Evolutionary conservation across 2,797 vertebrate species (phyloP).

Genomic region (Pelodytes ibericus): DNA sequence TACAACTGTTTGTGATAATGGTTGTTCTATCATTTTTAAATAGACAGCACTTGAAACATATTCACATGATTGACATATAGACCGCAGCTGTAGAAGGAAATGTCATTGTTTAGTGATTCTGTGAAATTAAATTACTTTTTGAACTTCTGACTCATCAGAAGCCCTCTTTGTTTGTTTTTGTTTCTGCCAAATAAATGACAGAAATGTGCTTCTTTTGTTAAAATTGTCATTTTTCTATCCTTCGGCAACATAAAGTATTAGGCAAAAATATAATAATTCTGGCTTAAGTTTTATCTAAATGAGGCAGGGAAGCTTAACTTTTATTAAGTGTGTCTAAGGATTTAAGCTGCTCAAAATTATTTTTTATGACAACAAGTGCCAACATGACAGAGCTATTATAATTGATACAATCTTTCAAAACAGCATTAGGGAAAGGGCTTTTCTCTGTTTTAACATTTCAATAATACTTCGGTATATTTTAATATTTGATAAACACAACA

Average conservation of each 20-base stretch:
- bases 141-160: constrained; percentile 22
- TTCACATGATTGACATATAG: constrained; percentile 18
- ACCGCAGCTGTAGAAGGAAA: neutral
- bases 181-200: constrained; percentile 15
- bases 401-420: constrained; percentile 16
- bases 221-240: constrained; percentile 42
- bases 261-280: constrained; percentile 47
- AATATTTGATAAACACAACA: no score
- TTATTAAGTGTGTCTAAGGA: constrained; percentile 47
- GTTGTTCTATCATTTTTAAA: neutral
- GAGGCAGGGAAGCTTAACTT: constrained; percentile 44
- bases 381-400: constrained; percentile 15
- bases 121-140: constrained; percentile 30
- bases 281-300: constrained; percentile 48
- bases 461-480: no score
- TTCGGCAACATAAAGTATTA: constrained; percentile 45
- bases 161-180: neutral
- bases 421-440: neutral
- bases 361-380: constrained; percentile 10
- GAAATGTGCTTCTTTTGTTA: constrained; percentile 13
- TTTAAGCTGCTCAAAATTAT: constrained; percentile 37
- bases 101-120: constrained; percentile 19
- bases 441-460: neutral
- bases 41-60: constrained; percentile 8
- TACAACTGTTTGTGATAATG: neutral